These are phyloP conservation scores for Andrena hattorfiana DNA, from an alignment of 2,888 invertebrate species.

Conservation along the genomic window DNA sequence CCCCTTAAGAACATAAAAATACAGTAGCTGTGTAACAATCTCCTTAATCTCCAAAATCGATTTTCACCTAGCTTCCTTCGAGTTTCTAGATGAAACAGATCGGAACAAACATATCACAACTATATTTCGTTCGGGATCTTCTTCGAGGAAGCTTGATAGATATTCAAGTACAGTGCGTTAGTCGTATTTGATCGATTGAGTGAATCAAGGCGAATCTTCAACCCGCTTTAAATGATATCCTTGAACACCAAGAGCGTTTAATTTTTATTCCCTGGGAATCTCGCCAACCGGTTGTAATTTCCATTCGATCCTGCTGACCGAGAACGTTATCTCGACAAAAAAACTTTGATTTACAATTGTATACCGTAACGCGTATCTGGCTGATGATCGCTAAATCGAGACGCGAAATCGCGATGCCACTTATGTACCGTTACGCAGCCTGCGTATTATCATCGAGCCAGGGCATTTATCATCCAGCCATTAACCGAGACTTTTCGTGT, in stretches of 20 bases:
- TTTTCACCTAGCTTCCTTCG: neutral
- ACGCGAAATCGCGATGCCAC: constrained; percentile 60
- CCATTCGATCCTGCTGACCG: constrained; percentile 19
- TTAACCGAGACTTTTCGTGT: constrained; percentile 36
- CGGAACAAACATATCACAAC: neutral
- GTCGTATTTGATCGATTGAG: neutral
- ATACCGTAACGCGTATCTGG: constrained; percentile 56
- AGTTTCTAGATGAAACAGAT: constrained; percentile 6
- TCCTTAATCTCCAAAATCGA: too few species aligned
- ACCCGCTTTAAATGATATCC: constrained; percentile 14
- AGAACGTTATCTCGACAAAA: constrained; percentile 33
- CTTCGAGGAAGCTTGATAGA: neutral
- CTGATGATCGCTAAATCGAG: constrained; percentile 55
- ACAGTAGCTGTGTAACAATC: too few species aligned
- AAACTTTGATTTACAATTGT: constrained; percentile 57
- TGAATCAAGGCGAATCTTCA: neutral
- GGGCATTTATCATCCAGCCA: constrained; percentile 62
- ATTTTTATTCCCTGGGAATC: constrained; percentile 41
- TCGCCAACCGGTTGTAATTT: constrained; percentile 30
- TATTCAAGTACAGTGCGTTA: neutral
- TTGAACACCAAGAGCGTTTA: constrained; percentile 26
- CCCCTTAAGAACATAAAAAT: neutral
- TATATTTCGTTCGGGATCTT: neutral
- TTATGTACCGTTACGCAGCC: constrained; percentile 67
- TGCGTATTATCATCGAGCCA: constrained; percentile 55